A percentile compares a stretch with the other conserved stretches of the same genome.
phyloP scores from a whole-genome alignment of 1,140 invertebrate genomes.

The Daktulosphaira vitifoliae region DNA sequence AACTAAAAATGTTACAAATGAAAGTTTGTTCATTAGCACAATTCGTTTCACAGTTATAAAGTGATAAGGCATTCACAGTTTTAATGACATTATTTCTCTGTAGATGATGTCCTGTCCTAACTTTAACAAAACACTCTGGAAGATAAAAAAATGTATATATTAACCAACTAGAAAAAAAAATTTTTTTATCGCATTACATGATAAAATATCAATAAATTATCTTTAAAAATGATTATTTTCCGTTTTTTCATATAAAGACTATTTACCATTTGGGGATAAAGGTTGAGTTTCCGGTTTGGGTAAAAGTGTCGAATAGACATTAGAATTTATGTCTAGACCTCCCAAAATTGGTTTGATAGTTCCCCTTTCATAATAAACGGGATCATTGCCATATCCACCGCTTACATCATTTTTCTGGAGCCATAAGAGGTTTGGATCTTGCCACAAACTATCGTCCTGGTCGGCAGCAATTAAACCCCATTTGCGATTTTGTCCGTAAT shows the following conservation, averaged over 20 bases:
- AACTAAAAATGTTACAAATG: slow-evolving; percentile 64
- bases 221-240: too few relatives aligned
- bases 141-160: too few relatives aligned
- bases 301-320: background rate
- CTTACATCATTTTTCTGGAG: background rate
- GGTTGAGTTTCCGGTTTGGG: background rate
- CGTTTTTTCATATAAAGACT: background rate
- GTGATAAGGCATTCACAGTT: slow-evolving; percentile 53
- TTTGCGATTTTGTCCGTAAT: slow-evolving; percentile 4
- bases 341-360: background rate
- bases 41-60: slow-evolving; percentile 63
- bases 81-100: slow-evolving; percentile 55
- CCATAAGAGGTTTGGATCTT: background rate
- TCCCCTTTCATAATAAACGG: background rate
- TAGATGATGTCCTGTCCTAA: slow-evolving; percentile 61
- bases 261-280: background rate
- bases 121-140: slow-evolving; percentile 63
- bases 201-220: too few relatives aligned
- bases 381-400: background rate
- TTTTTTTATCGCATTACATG: too few relatives aligned
- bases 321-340: background rate
- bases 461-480: background rate
- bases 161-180: too few relatives aligned
- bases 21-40: slow-evolving; percentile 63
- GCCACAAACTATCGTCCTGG: background rate